These are phyloP conservation scores for Danio choprae DNA, from an alignment of 2,797 vertebrate genomes.

Conservation along the genomic window DNA sequence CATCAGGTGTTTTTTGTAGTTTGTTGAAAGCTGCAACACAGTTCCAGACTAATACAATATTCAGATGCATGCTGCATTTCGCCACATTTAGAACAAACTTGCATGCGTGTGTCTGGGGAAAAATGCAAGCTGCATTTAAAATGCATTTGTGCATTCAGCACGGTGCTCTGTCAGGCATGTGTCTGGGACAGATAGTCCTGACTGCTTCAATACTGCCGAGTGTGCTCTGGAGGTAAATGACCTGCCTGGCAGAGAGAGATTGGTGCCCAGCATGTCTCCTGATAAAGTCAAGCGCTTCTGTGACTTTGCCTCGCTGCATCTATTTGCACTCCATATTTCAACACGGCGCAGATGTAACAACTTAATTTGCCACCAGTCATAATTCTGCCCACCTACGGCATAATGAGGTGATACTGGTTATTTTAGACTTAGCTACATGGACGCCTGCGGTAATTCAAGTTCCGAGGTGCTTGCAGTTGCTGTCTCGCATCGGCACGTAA, in stretches of 20 bases:
- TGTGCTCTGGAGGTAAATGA: constrained; percentile 66
- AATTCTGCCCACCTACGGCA: constrained; percentile 62
- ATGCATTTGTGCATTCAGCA: constrained; percentile 62
- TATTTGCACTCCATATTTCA: constrained; percentile 65
- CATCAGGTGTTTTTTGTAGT: constrained; percentile 12
- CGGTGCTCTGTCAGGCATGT: constrained; percentile 56
- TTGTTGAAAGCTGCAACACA: constrained; percentile 23
- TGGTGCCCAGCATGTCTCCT: constrained; percentile 64
- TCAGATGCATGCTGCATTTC: constrained; percentile 51
- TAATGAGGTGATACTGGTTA: constrained; percentile 63
- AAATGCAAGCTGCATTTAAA: constrained; percentile 58
- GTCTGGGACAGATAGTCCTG: constrained; percentile 65
- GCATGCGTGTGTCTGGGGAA: constrained; percentile 38
- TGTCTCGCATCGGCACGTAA: constrained; percentile 48
- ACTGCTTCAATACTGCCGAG: constrained; percentile 54
- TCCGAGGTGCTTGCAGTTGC: constrained; percentile 39
- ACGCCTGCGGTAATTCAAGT: constrained; percentile 56
- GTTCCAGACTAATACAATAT: constrained; percentile 38
- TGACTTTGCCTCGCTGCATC: constrained; percentile 54
- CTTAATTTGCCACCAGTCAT: constrained; percentile 66
- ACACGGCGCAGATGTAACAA: constrained; percentile 59
- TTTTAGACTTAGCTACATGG: constrained; percentile 60
- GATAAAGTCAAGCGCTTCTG: constrained; percentile 64
- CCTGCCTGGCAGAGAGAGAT: constrained; percentile 65
- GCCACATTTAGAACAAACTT: constrained; percentile 28